Evolutionary conservation across 2,888 invertebrate species (phyloP), one percentile per base, ranked within the genome.

Genomic region (Eudemis profundana): DNA sequence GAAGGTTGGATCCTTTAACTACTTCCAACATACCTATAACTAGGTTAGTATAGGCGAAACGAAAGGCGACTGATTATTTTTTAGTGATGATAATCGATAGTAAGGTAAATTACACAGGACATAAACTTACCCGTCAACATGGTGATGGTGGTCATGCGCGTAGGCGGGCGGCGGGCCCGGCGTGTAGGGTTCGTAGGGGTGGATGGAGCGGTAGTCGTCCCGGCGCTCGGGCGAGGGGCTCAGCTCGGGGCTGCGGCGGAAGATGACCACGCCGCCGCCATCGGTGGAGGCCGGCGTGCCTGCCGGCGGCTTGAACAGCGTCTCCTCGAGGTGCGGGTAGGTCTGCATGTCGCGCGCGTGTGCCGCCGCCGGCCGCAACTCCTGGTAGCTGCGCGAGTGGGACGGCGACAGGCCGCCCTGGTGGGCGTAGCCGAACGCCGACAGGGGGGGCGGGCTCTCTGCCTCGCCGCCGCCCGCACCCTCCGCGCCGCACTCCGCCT

Each of bases 321-420:
- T 72, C 74, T 84, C 85, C 73, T 85, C 86, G 76, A 85, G 78
- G 86, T 89, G 87, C 83, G 83, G 83, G 85, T 89, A 89, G 74
- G 85, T 70, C 83, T 87, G 88, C 89, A 89, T 87, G 85, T 88
- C 90, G 83, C 90, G 89, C 80, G 85, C 82, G 85, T 83, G 85
- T 72, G 75, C 65, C 68, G 68, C 75, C 72, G 86, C 84, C 73
- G 87, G 86, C 78, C 88, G 85, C 81, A 90, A 85, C 89, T 90
- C 90, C 85, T 90, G 89, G 89, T 90, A 89, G 89, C 89, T 84
- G 86, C 87, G 89, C 83, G 87, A 80, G 82, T 77, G 85, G 79
- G 85, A 79, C 83, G 89, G 86, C 80, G 87, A 84, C 79, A 79
- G 77, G 71, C 72, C 77, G 75, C 75, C 78, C 75, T 78, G 76